Evolutionary conservation across 2,113 vertebrate genomes (phyloP).

Genomic region (Myotis davidii): DNA sequence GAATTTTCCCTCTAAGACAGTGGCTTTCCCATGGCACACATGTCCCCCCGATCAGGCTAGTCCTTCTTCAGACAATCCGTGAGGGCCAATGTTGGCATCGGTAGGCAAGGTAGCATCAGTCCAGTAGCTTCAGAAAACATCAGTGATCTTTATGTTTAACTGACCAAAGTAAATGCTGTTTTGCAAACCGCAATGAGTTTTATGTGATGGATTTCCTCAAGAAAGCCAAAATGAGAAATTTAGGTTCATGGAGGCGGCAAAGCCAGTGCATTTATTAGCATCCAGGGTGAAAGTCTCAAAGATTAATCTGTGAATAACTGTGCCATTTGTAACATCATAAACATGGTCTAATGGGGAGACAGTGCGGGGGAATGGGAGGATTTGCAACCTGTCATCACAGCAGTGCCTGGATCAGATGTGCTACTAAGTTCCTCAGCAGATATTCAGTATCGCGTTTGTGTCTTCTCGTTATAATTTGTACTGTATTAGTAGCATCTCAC

Average conservation of each 20-base stretch:
- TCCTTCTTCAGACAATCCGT: background rate
- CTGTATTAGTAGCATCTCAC: slow-evolving; percentile 47
- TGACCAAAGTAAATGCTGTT: background rate
- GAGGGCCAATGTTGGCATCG: background rate
- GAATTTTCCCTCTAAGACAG: background rate
- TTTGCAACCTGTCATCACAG: slow-evolving; percentile 77
- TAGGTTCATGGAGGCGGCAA: slow-evolving; percentile 64
- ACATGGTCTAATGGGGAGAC: slow-evolving; percentile 67
- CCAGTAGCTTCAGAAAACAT: background rate
- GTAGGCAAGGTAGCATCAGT: background rate
- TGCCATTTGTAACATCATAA: slow-evolving; percentile 80
- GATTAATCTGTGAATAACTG: slow-evolving; percentile 80
- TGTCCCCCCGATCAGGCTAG: background rate
- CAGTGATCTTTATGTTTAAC: background rate
- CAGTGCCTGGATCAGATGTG: slow-evolving; percentile 67
- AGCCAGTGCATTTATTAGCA: slow-evolving; percentile 79
- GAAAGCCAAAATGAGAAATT: slow-evolving; percentile 70
- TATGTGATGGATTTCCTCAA: slow-evolving; percentile 66
- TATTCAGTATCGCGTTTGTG: background rate
- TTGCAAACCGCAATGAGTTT: slow-evolving; percentile 39
- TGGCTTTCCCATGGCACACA: background rate
- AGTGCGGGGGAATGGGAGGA: slow-evolving; percentile 44
- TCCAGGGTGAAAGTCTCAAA: slow-evolving; percentile 70
- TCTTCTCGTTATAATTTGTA: slow-evolving; percentile 60
- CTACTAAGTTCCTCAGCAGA: slow-evolving; percentile 51